Evolutionary conservation across 2,797 vertebrate species (phyloP).

Genomic region (Hypotaenidia okinawae): DNA sequence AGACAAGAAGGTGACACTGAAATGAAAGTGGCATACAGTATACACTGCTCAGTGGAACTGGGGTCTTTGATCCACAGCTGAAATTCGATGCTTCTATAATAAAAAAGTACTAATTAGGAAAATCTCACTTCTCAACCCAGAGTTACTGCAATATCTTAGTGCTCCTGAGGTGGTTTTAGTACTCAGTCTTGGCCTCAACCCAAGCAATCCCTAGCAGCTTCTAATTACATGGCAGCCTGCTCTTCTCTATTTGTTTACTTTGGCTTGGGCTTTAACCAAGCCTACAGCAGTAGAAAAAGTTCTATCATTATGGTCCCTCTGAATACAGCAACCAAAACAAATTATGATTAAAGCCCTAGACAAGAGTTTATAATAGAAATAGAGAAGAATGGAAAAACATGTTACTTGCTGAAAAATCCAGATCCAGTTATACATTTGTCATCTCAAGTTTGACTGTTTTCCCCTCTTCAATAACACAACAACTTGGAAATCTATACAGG

Average conservation of each 20-base stretch:
- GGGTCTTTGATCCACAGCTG: background rate
- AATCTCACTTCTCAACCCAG: background rate
- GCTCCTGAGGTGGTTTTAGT: background rate
- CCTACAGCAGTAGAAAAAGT: background rate
- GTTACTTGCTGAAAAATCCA: background rate
- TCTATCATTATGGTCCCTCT: background rate
- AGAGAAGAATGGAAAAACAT: background rate
- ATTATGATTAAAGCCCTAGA: background rate
- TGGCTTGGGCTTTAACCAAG: slow-evolving; percentile 40
- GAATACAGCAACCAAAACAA: background rate
- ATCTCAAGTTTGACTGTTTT: background rate
- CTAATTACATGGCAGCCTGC: background rate
- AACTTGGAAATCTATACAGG: background rate
- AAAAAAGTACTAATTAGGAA: background rate
- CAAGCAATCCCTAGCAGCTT: background rate
- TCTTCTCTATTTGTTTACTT: slow-evolving; percentile 32
- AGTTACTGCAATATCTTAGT: background rate
- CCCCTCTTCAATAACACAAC: background rate
- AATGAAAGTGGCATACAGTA: background rate
- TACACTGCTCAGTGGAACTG: background rate
- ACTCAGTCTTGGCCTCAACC: background rate
- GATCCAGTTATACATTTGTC: background rate
- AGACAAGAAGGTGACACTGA: background rate
- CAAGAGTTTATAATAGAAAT: background rate
- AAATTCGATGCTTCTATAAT: background rate